Evolutionary conservation across 2,888 invertebrate species (phyloP).

Genomic region (Boloria selene): DNA sequence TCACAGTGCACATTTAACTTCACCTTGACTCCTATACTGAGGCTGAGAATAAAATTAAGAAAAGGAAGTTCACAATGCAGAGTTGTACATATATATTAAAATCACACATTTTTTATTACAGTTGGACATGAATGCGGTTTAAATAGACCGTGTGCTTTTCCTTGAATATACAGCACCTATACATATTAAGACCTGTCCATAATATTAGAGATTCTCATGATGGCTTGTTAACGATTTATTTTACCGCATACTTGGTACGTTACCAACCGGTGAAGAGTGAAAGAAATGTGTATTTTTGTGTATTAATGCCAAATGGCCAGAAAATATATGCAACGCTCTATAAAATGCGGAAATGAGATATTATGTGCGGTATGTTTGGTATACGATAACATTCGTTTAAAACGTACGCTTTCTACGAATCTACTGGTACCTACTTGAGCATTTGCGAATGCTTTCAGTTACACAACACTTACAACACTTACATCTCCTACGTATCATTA

Average conservation of each 20-base stretch:
- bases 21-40: constrained; percentile 70
- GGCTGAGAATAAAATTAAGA: constrained; percentile 53
- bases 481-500: constrained; percentile 49
- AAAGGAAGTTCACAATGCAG: constrained; percentile 57
- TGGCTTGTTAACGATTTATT: neutral
- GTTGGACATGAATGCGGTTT: neutral
- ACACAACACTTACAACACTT: constrained; percentile 40
- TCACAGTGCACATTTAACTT: constrained; percentile 66
- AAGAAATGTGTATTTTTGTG: neutral
- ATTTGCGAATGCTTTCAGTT: constrained; percentile 51
- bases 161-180: constrained; percentile 3
- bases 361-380: constrained; percentile 24
- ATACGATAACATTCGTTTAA: constrained; percentile 31
- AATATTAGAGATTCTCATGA: neutral
- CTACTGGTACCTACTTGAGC: constrained; percentile 43
- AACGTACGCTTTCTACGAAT: constrained; percentile 45
- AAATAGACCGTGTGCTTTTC: neutral
- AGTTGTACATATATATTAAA: constrained; percentile 6
- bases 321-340: constrained; percentile 20
- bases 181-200: neutral
- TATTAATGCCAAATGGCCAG: constrained; percentile 15
- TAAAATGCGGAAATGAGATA: constrained; percentile 28
- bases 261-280: neutral
- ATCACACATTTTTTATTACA: neutral
- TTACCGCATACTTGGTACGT: neutral